Conservation (phyloP, 2,888 invertebrate species). For the Limnephilus marmoratus region DNA sequence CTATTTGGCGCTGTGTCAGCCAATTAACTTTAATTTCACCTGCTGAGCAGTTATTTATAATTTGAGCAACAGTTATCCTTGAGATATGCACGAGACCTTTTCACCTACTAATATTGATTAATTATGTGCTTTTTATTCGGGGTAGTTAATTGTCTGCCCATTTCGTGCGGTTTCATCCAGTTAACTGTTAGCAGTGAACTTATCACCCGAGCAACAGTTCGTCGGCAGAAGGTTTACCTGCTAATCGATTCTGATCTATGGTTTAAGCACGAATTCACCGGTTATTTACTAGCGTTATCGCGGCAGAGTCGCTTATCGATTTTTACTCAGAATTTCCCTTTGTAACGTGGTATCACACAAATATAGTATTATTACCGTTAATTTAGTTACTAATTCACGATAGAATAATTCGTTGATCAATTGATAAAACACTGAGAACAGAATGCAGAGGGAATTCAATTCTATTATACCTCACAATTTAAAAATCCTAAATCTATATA, state of each 20-base stretch:
- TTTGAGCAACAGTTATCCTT: not conserved
- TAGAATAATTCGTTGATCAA: not conserved
- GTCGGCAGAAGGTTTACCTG: conserved; percentile 15
- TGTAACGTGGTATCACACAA: not conserved
- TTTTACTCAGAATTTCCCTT: not conserved
- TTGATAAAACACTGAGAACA: not conserved
- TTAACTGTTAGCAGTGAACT: not conserved
- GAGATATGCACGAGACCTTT: not conserved
- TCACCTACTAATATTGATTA: not conserved
- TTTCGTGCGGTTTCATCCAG: not conserved
- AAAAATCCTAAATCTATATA: too few relatives aligned
- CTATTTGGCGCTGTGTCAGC: not conserved
- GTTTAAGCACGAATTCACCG: not conserved
- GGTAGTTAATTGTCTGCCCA: not conserved
- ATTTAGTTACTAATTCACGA: not conserved
- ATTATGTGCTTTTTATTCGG: not conserved
- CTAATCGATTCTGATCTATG: conserved; percentile 20
- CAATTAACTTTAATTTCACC: not conserved
- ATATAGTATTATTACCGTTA: not conserved
- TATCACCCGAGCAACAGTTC: not conserved
- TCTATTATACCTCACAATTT: not conserved
- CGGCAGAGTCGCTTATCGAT: conserved; percentile 9
- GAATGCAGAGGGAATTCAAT: not conserved
- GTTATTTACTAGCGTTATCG: conserved; percentile 17
- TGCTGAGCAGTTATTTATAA: not conserved